A percentile compares a stretch with the other conserved stretches of the same genome.
phyloP scores from a whole-genome alignment of 2,888 invertebrate species.

The Cephonodes hylas region DNA sequence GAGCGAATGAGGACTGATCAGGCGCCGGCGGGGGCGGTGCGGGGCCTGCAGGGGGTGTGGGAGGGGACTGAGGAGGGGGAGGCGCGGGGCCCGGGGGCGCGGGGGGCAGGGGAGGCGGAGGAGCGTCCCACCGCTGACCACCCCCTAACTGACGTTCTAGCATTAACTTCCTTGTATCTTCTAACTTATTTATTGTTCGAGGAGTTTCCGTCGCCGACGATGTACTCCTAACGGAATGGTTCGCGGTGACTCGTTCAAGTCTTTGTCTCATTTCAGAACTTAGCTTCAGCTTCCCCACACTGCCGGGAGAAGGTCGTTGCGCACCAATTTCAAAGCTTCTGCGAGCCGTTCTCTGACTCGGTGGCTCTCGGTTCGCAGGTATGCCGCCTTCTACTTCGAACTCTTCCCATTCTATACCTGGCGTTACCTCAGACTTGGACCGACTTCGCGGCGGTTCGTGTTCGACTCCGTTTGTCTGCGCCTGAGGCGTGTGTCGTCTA shows the following conservation, averaged over 20 bases:
- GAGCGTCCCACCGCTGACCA: slow-evolving; percentile 82
- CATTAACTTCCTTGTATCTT: slow-evolving; percentile 91
- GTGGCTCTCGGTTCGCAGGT: slow-evolving; percentile 65
- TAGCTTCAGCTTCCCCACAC: slow-evolving; percentile 93
- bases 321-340: slow-evolving; percentile 91
- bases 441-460: slow-evolving; percentile 66
- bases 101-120: slow-evolving; percentile 85
- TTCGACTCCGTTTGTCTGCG: slow-evolving; percentile 68
- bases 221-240: slow-evolving; percentile 91
- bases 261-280: slow-evolving; percentile 96
- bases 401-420: slow-evolving; percentile 91
- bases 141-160: slow-evolving; percentile 91
- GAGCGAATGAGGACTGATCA: slow-evolving; percentile 83
- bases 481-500: slow-evolving; percentile 89
- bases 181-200: slow-evolving; percentile 88
- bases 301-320: slow-evolving; percentile 90
- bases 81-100: slow-evolving; percentile 82
- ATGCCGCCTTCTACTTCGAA: slow-evolving; percentile 86
- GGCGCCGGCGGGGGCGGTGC: slow-evolving; percentile 80
- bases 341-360: slow-evolving; percentile 67
- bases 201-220: slow-evolving; percentile 87
- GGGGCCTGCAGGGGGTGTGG: slow-evolving; percentile 82
- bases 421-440: slow-evolving; percentile 71
- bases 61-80: slow-evolving; percentile 83
- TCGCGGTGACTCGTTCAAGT: slow-evolving; percentile 93